Conservation (phyloP, 2,888 invertebrate genomes). For the Lampropteryx suffumata region DNA sequence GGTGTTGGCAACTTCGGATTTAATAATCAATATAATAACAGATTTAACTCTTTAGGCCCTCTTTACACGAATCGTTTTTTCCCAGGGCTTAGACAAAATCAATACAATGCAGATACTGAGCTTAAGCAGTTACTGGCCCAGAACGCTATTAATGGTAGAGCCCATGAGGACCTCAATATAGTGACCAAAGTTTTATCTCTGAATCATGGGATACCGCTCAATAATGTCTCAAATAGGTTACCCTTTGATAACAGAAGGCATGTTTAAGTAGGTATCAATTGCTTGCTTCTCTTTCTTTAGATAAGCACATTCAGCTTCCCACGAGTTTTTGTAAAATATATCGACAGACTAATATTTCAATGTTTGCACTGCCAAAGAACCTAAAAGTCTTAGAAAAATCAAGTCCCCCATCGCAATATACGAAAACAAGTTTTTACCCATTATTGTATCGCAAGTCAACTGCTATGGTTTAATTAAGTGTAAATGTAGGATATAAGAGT, state of each 20-base stretch:
- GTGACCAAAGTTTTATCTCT: constrained; percentile 91
- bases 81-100: constrained; percentile 61
- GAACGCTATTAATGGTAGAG: constrained; percentile 85
- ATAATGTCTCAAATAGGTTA: constrained; percentile 67
- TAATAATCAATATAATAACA: constrained; percentile 67
- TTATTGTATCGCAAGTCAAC: too few relatives aligned
- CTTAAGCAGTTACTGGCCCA: constrained; percentile 85
- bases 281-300: too few relatives aligned
- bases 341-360: background rate
- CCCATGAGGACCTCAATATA: constrained; percentile 89
- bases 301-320: too few relatives aligned
- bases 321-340: background rate
- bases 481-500: constrained; percentile 33
- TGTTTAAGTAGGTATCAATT: constrained; percentile 34
- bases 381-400: background rate
- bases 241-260: constrained; percentile 71
- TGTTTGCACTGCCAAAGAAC: constrained; percentile 22
- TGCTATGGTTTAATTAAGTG: background rate
- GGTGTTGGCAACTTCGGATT: constrained; percentile 85
- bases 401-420: constrained; percentile 5
- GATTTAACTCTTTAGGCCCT: constrained; percentile 63
- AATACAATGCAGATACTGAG: constrained; percentile 76
- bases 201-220: constrained; percentile 87
- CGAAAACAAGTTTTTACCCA: background rate
- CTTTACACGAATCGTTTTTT: constrained; percentile 60